Evolutionary conservation across 1,140 invertebrate species (phyloP), one percentile per base, ranked within the genome.

Genomic region (Drosophila lacertosa): DNA sequence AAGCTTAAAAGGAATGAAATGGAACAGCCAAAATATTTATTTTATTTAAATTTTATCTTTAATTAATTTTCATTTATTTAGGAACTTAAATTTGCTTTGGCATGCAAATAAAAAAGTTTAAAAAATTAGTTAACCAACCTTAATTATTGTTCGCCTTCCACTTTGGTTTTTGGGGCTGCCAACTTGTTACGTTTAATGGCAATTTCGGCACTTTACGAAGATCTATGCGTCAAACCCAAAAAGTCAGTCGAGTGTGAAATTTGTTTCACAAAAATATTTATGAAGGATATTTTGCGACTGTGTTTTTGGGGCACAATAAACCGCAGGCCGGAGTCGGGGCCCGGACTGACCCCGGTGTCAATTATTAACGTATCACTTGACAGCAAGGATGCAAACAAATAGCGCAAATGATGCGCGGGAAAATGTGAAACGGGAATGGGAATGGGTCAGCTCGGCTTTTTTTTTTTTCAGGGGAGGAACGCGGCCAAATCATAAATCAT

Each of bases 311-410:
- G 67, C 66, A 69, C 67, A 48, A 78, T 72, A 81, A 74, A 88
- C 82, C 81, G 59, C 82, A 86, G 81, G 47, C 57, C 57, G 40
- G 35, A 64, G 53, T 45, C 57, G 63, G 48, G 57, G n/a, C n/a
- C 64, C 39, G 47, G 54, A 89, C 59, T 90, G 88, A 90, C 88
- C 88, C 88, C 82, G 74, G 74, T 90, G 88, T 90, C 88, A 90
- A 90, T 90, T 90, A 90, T 90, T 90, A 90, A 90, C 88, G 88
- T 90, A 90, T 90, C 88, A 90, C 88, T 90, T 90, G 88, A 89
- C 83, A 90, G 73, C 71, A 78, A 72, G 78, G 78, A 74, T 88
- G 82, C 71, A 69, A 88, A 88, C 82, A 88, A 88, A 88, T 88
- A 84, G 77, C 74, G 67, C 72, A 88, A 78, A 88, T 88, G 74